Evolutionary conservation across 2,797 vertebrate genomes (phyloP).

Genomic region (Hippocampus kuda): DNA sequence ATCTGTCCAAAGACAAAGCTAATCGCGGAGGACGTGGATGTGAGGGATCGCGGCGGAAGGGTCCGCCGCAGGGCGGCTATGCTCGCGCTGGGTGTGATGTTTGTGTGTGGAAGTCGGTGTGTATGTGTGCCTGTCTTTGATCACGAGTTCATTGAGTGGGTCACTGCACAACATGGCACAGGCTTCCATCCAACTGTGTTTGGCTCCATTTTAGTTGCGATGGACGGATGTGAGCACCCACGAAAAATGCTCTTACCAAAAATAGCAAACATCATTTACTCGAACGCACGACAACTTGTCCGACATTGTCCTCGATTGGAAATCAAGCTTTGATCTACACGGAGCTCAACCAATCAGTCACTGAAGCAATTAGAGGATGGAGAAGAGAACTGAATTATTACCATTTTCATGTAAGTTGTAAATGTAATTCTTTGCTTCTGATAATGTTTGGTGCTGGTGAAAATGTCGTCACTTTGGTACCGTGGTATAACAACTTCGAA

Average conservation of each 20-base stretch:
- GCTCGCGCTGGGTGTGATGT: conserved; percentile 56
- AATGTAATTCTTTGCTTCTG: no score
- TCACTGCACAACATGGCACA: conserved; percentile 51
- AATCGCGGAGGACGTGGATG: conserved; percentile 54
- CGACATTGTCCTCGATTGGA: no score
- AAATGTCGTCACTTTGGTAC: not conserved
- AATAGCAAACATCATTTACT: conserved; percentile 9
- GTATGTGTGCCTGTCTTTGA: conserved; percentile 18
- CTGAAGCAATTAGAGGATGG: no score
- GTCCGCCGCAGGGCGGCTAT: conserved; percentile 48
- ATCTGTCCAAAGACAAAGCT: conserved; percentile 55
- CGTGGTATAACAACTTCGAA: conserved; percentile 7
- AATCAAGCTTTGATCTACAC: no score
- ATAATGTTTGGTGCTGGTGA: not conserved
- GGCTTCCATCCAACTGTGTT: conserved; percentile 47
- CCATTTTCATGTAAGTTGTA: no score
- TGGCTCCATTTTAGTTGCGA: conserved; percentile 13
- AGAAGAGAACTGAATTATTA: no score
- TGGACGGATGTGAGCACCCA: conserved; percentile 13
- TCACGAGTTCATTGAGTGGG: conserved; percentile 45
- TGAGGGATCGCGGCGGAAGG: conserved; percentile 50
- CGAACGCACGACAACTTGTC: no score
- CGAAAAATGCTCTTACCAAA: conserved; percentile 19
- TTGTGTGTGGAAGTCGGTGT: conserved; percentile 30
- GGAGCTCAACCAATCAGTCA: no score